Evolutionary conservation across 2,888 invertebrate genomes (phyloP), one percentile per base, ranked within the genome.

Genomic region (Eledona agricola): DNA sequence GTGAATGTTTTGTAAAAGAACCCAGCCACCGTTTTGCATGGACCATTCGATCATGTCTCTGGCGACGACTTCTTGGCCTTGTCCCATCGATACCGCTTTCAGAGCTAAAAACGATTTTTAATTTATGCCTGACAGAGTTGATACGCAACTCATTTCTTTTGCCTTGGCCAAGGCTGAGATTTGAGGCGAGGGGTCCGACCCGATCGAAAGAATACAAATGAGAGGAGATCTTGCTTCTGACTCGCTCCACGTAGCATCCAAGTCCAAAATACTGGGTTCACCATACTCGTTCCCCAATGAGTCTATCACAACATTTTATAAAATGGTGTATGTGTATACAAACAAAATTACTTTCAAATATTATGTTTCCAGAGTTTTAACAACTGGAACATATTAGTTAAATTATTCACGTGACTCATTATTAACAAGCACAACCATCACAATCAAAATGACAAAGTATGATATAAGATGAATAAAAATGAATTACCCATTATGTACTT

Each of bases 181-280:
- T 79, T 96, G 94, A 4, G 92, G 88, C n/a, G 96, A 95, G 1
- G 97, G 97, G 79, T 97, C 97, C 0, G 96, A 96, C 1, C 97
- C 96, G 66, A 93, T 95, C 0, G 96, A 95, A 9, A 97, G 78
- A 63, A 97, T 88, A 67, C 96, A 96, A 61, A 96, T 88, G 11
- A 97, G 83, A 0, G 97, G 97, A 0, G 91, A 88, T 16, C 89
- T 81, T 1, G 90, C 88, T 72, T 93, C 92, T 0, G 95, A 94
- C 76, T 97, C 97, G 13, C 81, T 79, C 90, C 92, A 93, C 20
- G 94, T 94, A 0, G 81, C 82, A 73, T 97, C 96, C 59, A 97
- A 80, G 76, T 97, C 95, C 12, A 97, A 79, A 59, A 96, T 93
- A 62, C 89, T 89, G 32, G 93, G 90, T 78, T 97, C 96, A 1